Evolutionary conservation across 2,888 invertebrate genomes (phyloP).

Genomic region (Cephonodes hylas): DNA sequence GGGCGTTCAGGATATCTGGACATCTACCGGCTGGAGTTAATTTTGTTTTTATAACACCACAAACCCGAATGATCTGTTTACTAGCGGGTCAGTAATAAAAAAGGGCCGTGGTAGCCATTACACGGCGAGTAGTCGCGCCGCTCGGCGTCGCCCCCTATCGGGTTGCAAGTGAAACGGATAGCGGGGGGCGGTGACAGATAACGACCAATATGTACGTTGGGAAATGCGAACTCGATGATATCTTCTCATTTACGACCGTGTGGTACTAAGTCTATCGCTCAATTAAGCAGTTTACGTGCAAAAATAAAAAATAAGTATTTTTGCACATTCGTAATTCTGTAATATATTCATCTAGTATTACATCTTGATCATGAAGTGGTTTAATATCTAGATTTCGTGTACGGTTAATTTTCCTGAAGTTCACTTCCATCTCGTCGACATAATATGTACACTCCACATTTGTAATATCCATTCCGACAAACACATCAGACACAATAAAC

Average conservation of each 20-base stretch:
- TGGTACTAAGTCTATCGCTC: neutral
- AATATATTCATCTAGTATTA: no score
- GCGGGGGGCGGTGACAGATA: slow-evolving; percentile 77
- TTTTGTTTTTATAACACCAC: slow-evolving; percentile 81
- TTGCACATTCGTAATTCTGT: no score
- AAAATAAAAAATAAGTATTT: neutral
- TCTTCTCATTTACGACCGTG: slow-evolving; percentile 25
- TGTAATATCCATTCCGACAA: neutral
- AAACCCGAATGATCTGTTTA: slow-evolving; percentile 82
- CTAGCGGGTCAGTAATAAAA: slow-evolving; percentile 81
- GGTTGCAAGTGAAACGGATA: slow-evolving; percentile 79
- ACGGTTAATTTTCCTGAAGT: neutral
- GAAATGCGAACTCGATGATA: slow-evolving; percentile 61
- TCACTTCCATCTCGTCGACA: neutral
- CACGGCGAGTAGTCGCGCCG: slow-evolving; percentile 65
- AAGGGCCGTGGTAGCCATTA: slow-evolving; percentile 77
- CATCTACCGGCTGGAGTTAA: slow-evolving; percentile 75
- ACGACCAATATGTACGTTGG: slow-evolving; percentile 70
- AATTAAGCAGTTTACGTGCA: slow-evolving; percentile 13
- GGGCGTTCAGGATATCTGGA: slow-evolving; percentile 67
- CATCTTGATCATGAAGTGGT: no score
- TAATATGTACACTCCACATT: neutral
- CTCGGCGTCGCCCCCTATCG: slow-evolving; percentile 77
- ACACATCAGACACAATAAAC: neutral
- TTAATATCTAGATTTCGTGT: neutral